Evolutionary conservation across 2,888 invertebrate genomes (phyloP).

Genomic region (Philopedon plagiatum): DNA sequence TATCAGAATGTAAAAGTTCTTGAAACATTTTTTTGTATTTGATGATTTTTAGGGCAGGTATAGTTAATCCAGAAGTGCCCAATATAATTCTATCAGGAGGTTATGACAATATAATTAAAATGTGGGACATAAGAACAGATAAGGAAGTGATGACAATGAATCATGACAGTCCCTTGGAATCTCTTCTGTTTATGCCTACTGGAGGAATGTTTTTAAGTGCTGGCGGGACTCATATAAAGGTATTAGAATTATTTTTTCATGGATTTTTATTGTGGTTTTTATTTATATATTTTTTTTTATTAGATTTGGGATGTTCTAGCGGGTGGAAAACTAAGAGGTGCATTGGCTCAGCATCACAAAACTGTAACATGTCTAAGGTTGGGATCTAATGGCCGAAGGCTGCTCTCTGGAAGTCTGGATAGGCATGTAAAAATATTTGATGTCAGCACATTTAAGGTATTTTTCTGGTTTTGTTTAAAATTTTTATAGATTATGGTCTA

Average conservation of each 20-base stretch:
- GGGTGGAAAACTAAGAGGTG: slow-evolving; percentile 87
- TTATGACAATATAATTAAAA: slow-evolving; percentile 89
- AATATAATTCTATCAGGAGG: slow-evolving; percentile 88
- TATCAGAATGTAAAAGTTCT: neutral
- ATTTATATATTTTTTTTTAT: slow-evolving; percentile 73
- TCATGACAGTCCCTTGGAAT: slow-evolving; percentile 93
- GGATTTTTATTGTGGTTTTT: neutral
- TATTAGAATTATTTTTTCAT: too few relatives aligned
- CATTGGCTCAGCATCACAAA: slow-evolving; percentile 94
- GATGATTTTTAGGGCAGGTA: slow-evolving; percentile 79
- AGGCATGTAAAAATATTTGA: slow-evolving; percentile 95
- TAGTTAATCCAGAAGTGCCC: slow-evolving; percentile 81
- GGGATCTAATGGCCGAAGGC: slow-evolving; percentile 84
- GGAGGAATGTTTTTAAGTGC: slow-evolving; percentile 94
- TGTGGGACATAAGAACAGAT: slow-evolving; percentile 88
- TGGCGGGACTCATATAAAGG: slow-evolving; percentile 74
- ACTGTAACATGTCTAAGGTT: slow-evolving; percentile 90
- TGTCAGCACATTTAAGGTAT: slow-evolving; percentile 81
- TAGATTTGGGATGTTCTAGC: slow-evolving; percentile 92
- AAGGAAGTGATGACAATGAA: slow-evolving; percentile 81
- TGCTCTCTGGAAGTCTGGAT: slow-evolving; percentile 93
- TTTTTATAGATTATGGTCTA: neutral
- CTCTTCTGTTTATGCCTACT: slow-evolving; percentile 87
- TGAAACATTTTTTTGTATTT: slow-evolving; percentile 1
- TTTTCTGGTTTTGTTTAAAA: neutral